Conservation (phyloP, 2,797 vertebrate genomes). For the Melanitta fusca region DNA sequence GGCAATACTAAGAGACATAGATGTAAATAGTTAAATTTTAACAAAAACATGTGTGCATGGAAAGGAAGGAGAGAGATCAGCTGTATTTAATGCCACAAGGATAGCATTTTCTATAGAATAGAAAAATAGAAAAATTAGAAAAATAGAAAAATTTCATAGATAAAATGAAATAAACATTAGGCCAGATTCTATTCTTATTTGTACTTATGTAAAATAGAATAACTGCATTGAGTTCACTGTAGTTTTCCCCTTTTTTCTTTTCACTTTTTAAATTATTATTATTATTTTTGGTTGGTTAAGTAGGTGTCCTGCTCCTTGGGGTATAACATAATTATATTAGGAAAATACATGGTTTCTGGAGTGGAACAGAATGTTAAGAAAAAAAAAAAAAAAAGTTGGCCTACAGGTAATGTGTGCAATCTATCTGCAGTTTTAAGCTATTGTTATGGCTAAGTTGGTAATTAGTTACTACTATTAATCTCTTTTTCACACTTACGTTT, state of each 20-base stretch:
- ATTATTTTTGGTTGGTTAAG: neutral
- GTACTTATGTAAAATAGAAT: conserved; percentile 9
- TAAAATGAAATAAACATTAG: conserved; percentile 58
- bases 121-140: too few species aligned
- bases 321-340: conserved; percentile 17
- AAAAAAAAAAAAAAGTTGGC: neutral
- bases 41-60: neutral
- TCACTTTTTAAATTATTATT: neutral
- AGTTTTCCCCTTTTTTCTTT: neutral
- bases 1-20: conserved; percentile 66
- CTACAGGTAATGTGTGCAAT: neutral
- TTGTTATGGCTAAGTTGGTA: neutral
- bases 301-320: conserved; percentile 19
- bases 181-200: conserved; percentile 28
- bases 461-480: neutral
- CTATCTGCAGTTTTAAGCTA: neutral
- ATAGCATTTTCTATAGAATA: conserved; percentile 20
- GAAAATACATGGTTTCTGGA: conserved; percentile 12
- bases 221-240: neutral
- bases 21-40: conserved; percentile 76
- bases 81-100: conserved; percentile 56
- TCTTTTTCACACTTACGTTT: neutral
- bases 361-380: neutral
- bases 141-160: neutral
- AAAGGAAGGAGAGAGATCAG: conserved; percentile 25